Conservation (phyloP, 2,113 vertebrate genomes). For the Tenrec ecaudatus region DNA sequence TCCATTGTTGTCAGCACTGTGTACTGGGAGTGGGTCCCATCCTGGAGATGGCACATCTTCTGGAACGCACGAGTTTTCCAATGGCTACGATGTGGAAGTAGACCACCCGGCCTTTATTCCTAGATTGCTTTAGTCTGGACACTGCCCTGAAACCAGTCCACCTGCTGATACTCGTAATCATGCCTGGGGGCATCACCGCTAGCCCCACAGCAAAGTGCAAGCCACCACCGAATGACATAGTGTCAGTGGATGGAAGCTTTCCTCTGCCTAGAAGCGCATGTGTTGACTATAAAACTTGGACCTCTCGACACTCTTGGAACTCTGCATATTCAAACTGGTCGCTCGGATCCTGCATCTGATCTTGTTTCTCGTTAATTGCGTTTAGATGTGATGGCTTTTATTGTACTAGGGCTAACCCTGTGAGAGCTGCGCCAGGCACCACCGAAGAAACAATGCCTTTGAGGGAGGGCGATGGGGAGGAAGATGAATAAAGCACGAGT, state of each 20-base stretch:
- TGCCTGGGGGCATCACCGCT: background rate
- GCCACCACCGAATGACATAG: background rate
- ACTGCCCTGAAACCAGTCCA: background rate
- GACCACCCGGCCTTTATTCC: background rate
- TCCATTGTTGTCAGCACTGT: background rate
- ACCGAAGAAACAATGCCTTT: background rate
- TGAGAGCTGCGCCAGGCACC: background rate
- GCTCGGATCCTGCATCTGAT: background rate
- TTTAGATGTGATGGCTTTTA: background rate
- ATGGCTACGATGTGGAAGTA: background rate
- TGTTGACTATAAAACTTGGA: background rate
- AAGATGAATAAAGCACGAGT: no score
- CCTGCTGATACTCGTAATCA: background rate
- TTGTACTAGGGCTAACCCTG: background rate
- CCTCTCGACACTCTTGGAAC: background rate
- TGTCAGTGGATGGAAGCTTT: background rate
- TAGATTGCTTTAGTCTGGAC: background rate
- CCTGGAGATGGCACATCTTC: background rate
- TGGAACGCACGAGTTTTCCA: background rate
- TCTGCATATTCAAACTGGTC: background rate
- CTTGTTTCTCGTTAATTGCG: background rate
- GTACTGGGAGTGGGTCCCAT: background rate
- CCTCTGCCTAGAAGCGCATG: background rate
- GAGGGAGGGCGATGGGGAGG: no score
- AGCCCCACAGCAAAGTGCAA: background rate